Evolutionary conservation across 35 echinoderm and acorn worm species (phyloP), one percentile per base, ranked within the genome.

Genomic region (Apostichopus californicus): DNA sequence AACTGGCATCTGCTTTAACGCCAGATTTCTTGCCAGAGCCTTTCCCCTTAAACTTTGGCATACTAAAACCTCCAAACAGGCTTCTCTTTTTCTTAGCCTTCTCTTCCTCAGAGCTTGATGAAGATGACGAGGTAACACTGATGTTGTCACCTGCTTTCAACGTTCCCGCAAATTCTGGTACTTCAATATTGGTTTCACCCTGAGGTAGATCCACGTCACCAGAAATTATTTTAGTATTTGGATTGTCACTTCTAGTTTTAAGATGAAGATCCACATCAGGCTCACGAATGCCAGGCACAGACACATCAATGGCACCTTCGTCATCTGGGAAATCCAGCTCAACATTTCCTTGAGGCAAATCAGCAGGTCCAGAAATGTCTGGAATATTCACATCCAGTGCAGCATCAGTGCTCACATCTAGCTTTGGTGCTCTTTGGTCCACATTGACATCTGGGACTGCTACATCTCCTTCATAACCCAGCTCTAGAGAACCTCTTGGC

Each of bases 1-100:
- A 66, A 59, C 20, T 88, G 12, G 56, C 3, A 66, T 22, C 56
- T 64, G 86, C 18, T 60, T 59, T 59, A 59, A 86, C 1, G 34
- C 34, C 34, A 60, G 83, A 15, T 59, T 57, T 86, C 54, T 86
- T 86, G 25, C 26, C n/a, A 46, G 52, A 23, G 21, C 83, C 55
- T 86, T 86, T 60, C 9, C 54, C 83, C 56, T 60, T 60, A 13
- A 86, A 86, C 56, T 86, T 86, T 12, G 83, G 83, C 8, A 86
- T 5, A 86, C 4, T 5, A 86, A 81, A 81, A 56, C 79, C 79
- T 52, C 79, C 79, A 81, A 81, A 81, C 77, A 9, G 9, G 5
- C n/a, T 9, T 5, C 18, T 55, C 22, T 86, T 86, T 55, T 86
- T 86, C 56, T 86, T 86, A 10, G 8, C 83, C 55, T 56, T 23